Conservation (phyloP, 2,888 invertebrate genomes). For the Orthosia gothica region DNA sequence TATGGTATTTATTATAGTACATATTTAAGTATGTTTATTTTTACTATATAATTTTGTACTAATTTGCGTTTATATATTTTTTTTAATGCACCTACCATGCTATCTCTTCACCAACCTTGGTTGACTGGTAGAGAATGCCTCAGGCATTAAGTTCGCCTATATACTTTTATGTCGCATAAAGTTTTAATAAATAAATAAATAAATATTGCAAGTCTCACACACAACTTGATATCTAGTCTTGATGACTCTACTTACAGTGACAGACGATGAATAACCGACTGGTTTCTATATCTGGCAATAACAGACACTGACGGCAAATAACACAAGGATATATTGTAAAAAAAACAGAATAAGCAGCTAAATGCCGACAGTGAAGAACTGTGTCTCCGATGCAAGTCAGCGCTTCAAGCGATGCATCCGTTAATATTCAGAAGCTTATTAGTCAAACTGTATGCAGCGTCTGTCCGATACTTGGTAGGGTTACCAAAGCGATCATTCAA, state of each 20-base stretch:
- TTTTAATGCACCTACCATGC: too few species aligned
- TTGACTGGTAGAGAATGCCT: too few species aligned
- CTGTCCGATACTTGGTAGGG: constrained; percentile 38
- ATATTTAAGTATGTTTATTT: too few species aligned
- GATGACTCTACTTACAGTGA: constrained; percentile 8
- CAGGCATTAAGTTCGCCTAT: too few species aligned
- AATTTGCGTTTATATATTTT: too few species aligned
- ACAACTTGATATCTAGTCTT: neutral
- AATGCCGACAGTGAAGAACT: constrained; percentile 34
- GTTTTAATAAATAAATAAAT: too few species aligned
- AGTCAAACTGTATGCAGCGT: constrained; percentile 35
- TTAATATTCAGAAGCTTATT: constrained; percentile 55
- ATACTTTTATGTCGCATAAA: too few species aligned
- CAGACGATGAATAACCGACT: constrained; percentile 45
- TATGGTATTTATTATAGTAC: too few species aligned
- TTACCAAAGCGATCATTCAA: constrained; percentile 8
- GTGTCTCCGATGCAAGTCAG: constrained; percentile 27
- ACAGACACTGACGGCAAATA: constrained; percentile 45
- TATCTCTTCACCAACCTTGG: too few species aligned
- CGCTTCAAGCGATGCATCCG: constrained; percentile 48
- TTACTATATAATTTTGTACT: too few species aligned
- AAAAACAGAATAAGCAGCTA: constrained; percentile 21
- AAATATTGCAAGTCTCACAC: constrained; percentile 8
- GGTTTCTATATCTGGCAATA: constrained; percentile 30
- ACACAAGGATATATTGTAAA: constrained; percentile 24